Base-by-base conservation (phyloP, 2,113 vertebrate species). In the Elanoides forficatus region DNA sequence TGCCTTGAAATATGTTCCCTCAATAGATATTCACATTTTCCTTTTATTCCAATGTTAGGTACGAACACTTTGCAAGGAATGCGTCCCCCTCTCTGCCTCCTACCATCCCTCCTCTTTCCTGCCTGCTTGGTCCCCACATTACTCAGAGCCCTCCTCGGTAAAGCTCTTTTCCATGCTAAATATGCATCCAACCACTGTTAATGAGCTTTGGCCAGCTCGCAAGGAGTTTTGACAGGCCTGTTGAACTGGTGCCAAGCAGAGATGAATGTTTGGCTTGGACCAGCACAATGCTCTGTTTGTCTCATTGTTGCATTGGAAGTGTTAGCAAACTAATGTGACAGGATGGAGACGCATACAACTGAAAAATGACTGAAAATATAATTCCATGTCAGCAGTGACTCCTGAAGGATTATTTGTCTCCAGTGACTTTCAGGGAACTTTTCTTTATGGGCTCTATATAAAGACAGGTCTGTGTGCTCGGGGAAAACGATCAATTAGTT, bases 281-380 rank as follows among this genome's bases (percentile, higher is more conserved):
- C 93, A 88, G 96, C 95, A 97, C 97, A 97, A 96, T 96, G 91
- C 96, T 95, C 95, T 94, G 96, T 97, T 97, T 97, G 97, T 97
- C 97, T 97, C 97, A 96, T 97, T 98, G 98, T 98, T 96, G 88
- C 94, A 87, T 45, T 95, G 94, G 94, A 97, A 97, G 97, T 97
- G 96, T 98, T 97, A 97, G 97, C 97, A 97, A 97, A 98, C 94
- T 92, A 97, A 97, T 90, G 95, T 96, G 95, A 97, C 97, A 96
- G 96, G 96, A 97, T 91, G 93, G 85, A 96, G 97, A 96, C 95
- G 85, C 85, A 42, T 2, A 80, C 73, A 94, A 52, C 94, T 94
- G 96, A 97, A 97, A 96, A 96, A 97, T 93, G 93, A 70, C 95
- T 96, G 94, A 97, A 97, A 97, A 97, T 97, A 93, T 96, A 96